Base-by-base conservation (phyloP, 1,140 invertebrate genomes). In the Pissodes strobi region DNA sequence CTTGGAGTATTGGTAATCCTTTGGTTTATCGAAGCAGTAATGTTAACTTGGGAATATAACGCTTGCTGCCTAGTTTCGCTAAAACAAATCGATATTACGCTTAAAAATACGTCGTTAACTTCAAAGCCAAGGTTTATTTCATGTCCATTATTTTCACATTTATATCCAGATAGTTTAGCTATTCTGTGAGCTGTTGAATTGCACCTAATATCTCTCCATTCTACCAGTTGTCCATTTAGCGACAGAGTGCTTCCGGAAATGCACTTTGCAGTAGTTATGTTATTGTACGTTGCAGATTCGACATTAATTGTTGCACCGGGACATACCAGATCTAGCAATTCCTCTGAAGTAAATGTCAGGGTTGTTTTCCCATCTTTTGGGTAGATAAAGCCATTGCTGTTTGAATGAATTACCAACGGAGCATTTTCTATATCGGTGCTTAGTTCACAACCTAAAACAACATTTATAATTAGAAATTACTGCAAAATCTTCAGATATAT, bases 1-100 rank as follows among this genome's bases (percentile, higher is more conserved):
- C 78, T 67, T 3, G 79, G 74, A 60, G 60, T 76, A 1, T 27
- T 37, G 1, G 1, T 30, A 51, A 80, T 78, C 22, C 60, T 65
- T 9, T 57, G 62, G 2, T 1, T 30, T 22, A 80, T 77, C 1
- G 67, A 66, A 17, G 64, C 58, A 0, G 67, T 64, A 30, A 81
- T 48, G 2, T 64, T 55, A 18, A 60, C 68, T 19, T 63, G 23
- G 2, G 70, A 65, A 45, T 71, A 77, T 8, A 73, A 46, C 6
- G 65, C 41, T 45, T 49, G 30, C 51, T 73, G 69, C 1, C 13
- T 30, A 2, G 8, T 18, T 21, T 63, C 22, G 66, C 76, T 71
- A 46, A 70, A 75, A 27, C 25, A 27, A 5, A 27, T 3, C 25
- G 25, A 27, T 5, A 27, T 5, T 27, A 9, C 3, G 3, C 9